These are phyloP conservation scores for Apodemus sylvaticus DNA, from an alignment of 2,113 vertebrate species.

Conservation along the genomic window DNA sequence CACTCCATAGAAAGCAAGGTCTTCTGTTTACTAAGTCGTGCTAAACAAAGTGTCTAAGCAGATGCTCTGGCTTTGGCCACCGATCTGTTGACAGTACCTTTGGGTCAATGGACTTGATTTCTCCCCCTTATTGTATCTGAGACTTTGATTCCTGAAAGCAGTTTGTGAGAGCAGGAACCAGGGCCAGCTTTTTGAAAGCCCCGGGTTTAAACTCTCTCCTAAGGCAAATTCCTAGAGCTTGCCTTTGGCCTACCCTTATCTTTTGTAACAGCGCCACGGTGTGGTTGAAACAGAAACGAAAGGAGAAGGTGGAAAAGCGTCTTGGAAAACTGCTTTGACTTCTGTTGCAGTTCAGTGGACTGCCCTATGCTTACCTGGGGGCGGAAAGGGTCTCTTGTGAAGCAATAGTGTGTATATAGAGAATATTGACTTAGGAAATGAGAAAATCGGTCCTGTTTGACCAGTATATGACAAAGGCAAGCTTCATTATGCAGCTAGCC, in stretches of 20 bases:
- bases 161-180: constrained; percentile 7
- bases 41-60: background rate
- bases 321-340: background rate
- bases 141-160: background rate
- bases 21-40: background rate
- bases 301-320: background rate
- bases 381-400: background rate
- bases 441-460: background rate
- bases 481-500: background rate
- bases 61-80: background rate
- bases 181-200: constrained; percentile 32
- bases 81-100: constrained; percentile 61
- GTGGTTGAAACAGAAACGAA: constrained; percentile 83
- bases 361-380: background rate
- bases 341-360: background rate
- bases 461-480: background rate
- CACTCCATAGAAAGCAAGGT: background rate
- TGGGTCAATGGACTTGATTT: constrained; percentile 45
- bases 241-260: constrained; percentile 74
- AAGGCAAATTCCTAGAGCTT: background rate
- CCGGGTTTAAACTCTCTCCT: background rate
- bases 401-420: background rate
- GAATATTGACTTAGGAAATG: constrained; percentile 51
- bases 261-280: constrained; percentile 88
- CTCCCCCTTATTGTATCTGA: background rate